Conservation (phyloP, 2,113 vertebrate species). For the Okapia johnstoni region DNA sequence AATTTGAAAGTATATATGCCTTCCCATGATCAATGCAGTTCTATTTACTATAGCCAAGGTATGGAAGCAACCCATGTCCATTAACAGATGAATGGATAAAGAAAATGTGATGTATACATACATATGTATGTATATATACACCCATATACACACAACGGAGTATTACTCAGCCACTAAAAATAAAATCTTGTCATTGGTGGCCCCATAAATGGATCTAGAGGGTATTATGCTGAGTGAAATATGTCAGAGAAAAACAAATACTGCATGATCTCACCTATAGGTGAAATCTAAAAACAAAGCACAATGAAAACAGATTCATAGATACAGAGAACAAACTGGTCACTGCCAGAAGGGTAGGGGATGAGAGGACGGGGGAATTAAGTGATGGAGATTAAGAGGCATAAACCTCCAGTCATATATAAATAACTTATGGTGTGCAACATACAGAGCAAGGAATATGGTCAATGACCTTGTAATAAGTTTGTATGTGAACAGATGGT, state of each 20-base stretch:
- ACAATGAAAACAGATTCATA: background rate
- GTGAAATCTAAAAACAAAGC: background rate
- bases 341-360: background rate
- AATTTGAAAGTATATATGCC: background rate
- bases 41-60: background rate
- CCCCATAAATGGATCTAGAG: background rate
- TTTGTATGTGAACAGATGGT: background rate
- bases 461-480: background rate
- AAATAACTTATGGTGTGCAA: background rate
- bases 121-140: accelerated
- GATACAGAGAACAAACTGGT: background rate
- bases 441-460: background rate
- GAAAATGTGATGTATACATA: background rate
- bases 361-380: background rate
- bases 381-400: background rate
- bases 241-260: background rate
- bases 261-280: background rate
- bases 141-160: background rate
- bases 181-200: background rate
- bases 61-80: background rate
- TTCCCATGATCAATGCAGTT: background rate
- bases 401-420: background rate
- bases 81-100: background rate
- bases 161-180: background rate
- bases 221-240: background rate